Evolutionary conservation across 2,888 invertebrate species (phyloP).

Genomic region (Andrena minutula): DNA sequence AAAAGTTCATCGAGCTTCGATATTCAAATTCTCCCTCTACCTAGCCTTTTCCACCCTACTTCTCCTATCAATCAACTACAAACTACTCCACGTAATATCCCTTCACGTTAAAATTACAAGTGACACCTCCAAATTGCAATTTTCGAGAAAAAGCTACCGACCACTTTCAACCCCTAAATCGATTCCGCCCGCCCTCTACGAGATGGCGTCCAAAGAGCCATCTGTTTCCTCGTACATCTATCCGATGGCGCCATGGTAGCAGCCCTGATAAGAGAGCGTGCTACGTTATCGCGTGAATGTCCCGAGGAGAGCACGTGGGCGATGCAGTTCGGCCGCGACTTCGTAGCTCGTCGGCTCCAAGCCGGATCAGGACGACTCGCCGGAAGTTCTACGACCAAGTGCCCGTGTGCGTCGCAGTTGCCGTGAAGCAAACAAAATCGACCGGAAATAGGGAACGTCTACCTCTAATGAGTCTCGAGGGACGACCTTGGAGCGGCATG

Average conservation of each 20-base stretch:
- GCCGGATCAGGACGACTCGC: conserved; percentile 30
- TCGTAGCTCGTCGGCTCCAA: conserved; percentile 65
- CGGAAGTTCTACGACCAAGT: conserved; percentile 21
- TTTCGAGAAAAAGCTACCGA: not conserved
- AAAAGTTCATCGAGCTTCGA: not conserved
- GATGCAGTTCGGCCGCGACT: conserved; percentile 69
- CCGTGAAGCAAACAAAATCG: not conserved
- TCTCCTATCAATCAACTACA: not conserved
- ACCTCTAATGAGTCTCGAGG: conserved; percentile 24
- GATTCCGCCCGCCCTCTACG: not conserved
- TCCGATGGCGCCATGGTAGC: conserved; percentile 47
- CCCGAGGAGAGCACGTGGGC: conserved; percentile 72
- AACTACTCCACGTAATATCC: not conserved
- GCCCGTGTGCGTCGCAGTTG: conserved; percentile 14
- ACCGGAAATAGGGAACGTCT: not conserved
- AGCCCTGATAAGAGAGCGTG: conserved; percentile 46
- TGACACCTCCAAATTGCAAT: not conserved
- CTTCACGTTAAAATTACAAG: not conserved
- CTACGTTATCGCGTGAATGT: conserved; percentile 59
- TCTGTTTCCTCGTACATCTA: conserved; percentile 26
- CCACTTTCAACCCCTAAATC: not conserved
- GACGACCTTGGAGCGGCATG: conserved; percentile 40
- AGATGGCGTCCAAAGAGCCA: conserved; percentile 14
- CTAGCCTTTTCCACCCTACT: not conserved
- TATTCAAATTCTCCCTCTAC: not conserved